phyloP scores from a whole-genome alignment of 2,113 vertebrate genomes.

The Orcinus orca region DNA sequence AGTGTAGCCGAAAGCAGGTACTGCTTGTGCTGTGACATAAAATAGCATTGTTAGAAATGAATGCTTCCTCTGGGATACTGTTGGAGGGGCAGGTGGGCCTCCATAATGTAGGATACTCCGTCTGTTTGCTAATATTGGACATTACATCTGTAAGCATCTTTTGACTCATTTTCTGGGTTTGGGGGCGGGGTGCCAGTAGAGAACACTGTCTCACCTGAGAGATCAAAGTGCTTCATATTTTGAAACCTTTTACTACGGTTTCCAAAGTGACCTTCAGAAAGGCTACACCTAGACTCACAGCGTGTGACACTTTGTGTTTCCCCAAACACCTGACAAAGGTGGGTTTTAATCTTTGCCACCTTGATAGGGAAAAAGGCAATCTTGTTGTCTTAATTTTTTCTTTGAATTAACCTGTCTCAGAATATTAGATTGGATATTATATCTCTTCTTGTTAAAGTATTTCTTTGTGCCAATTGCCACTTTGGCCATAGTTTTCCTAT shows the following conservation, averaged over 20 bases:
- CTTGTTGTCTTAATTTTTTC: background rate
- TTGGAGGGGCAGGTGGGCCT: background rate
- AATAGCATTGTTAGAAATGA: fast-evolving
- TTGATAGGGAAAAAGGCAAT: background rate
- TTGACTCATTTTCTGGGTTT: too few species aligned
- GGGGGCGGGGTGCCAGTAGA: background rate
- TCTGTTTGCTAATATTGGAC: fast-evolving
- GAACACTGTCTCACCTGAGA: background rate
- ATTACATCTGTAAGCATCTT: background rate
- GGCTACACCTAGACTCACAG: too few species aligned
- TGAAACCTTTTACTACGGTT: background rate
- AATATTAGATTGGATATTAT: background rate
- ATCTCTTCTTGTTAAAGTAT: background rate
- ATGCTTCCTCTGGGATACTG: fast-evolving
- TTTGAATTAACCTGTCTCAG: background rate
- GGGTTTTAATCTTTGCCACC: background rate
- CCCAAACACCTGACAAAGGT: too few species aligned
- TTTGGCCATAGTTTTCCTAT: background rate
- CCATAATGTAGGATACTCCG: fast-evolving
- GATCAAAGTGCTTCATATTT: background rate
- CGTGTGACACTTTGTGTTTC: too few species aligned
- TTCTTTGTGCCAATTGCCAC: background rate
- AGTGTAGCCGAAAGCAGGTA: background rate
- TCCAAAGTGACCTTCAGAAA: background rate
- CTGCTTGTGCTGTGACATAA: fast-evolving